Evolutionary conservation across 2,888 invertebrate species (phyloP).

Genomic region (Podabrus alpinus): DNA sequence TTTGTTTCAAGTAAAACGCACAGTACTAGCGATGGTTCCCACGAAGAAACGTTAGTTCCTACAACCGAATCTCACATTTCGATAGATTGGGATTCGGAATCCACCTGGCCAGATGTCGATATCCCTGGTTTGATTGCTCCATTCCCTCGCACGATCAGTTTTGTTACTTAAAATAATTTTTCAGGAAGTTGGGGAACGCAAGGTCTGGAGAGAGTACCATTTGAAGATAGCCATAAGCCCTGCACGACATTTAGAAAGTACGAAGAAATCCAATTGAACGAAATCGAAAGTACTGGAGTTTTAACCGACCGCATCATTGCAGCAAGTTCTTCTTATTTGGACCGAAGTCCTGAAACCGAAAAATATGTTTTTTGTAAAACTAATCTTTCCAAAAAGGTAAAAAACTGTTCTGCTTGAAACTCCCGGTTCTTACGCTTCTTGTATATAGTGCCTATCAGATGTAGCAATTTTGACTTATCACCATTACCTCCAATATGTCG

Average conservation of each 20-base stretch:
- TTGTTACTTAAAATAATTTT: not conserved
- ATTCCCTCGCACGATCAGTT: not conserved
- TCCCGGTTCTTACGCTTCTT: constrained; percentile 21
- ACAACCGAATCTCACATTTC: not conserved
- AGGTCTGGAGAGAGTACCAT: constrained; percentile 35
- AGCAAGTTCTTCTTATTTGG: constrained; percentile 59
- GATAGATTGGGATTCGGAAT: constrained; percentile 12
- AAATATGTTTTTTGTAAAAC: constrained; percentile 63
- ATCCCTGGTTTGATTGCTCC: constrained; percentile 7
- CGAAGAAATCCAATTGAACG: constrained; percentile 34
- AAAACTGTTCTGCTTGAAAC: not conserved
- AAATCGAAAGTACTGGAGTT: constrained; percentile 52
- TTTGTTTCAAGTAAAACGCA: not conserved
- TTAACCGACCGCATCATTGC: constrained; percentile 61
- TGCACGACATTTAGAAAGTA: constrained; percentile 29
- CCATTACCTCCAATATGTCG: constrained; percentile 64
- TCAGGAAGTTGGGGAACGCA: constrained; percentile 40
- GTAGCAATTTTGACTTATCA: constrained; percentile 60
- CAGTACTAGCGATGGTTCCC: not conserved
- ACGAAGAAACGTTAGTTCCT: not conserved
- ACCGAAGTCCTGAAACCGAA: constrained; percentile 59
- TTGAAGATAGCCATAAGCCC: constrained; percentile 37
- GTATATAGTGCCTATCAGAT: constrained; percentile 55
- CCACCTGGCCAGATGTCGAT: constrained; percentile 6
- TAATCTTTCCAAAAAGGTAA: constrained; percentile 50